phyloP scores from a whole-genome alignment of 1,140 invertebrate species.

The Drosophila kepulauana region DNA sequence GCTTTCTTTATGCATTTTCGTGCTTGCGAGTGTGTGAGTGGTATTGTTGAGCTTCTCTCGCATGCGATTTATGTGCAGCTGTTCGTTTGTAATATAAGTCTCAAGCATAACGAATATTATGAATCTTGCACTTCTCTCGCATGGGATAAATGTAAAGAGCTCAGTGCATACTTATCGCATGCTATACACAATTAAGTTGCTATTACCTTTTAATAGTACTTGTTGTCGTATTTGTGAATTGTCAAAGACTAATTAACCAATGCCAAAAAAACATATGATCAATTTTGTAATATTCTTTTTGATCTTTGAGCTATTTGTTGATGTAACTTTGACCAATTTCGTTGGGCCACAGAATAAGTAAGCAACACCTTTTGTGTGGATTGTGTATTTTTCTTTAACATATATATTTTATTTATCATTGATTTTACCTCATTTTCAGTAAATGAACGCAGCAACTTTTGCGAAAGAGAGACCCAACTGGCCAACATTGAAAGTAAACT shows the following conservation, averaged over 20 bases:
- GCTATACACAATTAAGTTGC: constrained; percentile 26
- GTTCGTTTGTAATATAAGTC: background rate
- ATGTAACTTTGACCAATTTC: constrained; percentile 35
- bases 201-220: constrained; percentile 15
- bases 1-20: constrained; percentile 12
- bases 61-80: constrained; percentile 5
- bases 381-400: background rate
- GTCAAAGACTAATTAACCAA: constrained; percentile 45
- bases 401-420: background rate
- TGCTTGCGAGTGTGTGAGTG: constrained; percentile 12
- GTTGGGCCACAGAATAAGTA: constrained; percentile 17
- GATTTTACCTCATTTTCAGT: background rate
- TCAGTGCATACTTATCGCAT: constrained; percentile 40
- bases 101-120: background rate
- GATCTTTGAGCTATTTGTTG: constrained; percentile 30
- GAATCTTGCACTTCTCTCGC: background rate
- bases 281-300: constrained; percentile 55
- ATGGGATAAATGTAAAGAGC: background rate
- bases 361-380: constrained; percentile 17
- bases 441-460: constrained; percentile 11
- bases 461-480: background rate
- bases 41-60: background rate
- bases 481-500: background rate
- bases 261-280: constrained; percentile 53
- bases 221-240: constrained; percentile 51